These are phyloP conservation scores for Artibeus jamaicensis DNA, from an alignment of 2,797 vertebrate species.

Conservation along the genomic window DNA sequence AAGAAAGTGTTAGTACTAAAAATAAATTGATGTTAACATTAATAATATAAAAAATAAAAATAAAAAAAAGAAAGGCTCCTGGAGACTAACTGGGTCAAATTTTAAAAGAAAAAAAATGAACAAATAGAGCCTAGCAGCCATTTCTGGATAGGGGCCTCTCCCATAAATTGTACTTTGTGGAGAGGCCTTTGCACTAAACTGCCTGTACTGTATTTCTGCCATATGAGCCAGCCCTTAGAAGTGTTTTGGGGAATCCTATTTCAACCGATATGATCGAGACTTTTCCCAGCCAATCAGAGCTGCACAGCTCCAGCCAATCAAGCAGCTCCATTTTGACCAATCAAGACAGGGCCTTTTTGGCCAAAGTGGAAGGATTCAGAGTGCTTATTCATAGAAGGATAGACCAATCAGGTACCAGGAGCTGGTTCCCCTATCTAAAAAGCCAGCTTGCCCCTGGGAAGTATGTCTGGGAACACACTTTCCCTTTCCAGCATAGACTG, in stretches of 20 bases:
- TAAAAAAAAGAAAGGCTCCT: not conserved
- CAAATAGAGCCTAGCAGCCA: not conserved
- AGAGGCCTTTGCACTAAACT: not conserved
- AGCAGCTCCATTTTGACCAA: not conserved
- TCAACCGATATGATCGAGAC: not conserved
- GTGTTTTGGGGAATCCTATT: not conserved
- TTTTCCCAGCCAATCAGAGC: not conserved
- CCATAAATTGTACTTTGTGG: not conserved
- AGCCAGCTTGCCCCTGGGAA: not conserved
- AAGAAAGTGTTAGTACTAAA: too few species aligned
- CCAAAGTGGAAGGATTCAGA: not conserved
- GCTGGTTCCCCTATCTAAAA: not conserved
- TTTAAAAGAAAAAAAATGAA: not conserved
- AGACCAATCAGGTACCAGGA: not conserved
- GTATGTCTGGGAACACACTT: not conserved
- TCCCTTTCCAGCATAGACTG: not conserved
- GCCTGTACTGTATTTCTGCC: not conserved
- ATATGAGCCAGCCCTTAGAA: not conserved
- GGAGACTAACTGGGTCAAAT: not conserved
- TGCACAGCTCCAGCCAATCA: not conserved
- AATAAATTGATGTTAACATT: too few species aligned
- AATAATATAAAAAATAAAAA: too few species aligned
- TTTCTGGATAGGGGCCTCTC: not conserved
- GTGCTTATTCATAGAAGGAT: not conserved
- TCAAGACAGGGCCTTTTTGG: not conserved